Conservation (phyloP, 1,140 invertebrate species). For the Muscidifurax raptorellus region DNA sequence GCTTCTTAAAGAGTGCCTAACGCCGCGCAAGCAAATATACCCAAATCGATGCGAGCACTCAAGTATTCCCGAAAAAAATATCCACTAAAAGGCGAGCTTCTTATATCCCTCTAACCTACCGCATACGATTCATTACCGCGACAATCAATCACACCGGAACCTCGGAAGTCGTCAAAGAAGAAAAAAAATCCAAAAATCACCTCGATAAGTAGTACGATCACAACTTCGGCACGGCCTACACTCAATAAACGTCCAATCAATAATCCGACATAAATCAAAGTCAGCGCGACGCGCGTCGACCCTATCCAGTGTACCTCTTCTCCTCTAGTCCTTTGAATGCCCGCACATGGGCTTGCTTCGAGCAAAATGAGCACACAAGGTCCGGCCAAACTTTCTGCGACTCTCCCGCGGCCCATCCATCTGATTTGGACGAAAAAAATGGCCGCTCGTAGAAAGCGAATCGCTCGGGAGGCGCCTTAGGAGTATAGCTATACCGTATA, state of each 20-base stretch:
- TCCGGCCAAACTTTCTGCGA: background rate
- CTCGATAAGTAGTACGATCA: constrained; percentile 14
- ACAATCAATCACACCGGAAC: constrained; percentile 12
- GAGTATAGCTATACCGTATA: background rate
- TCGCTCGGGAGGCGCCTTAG: background rate
- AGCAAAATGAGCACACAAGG: background rate
- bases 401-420: background rate
- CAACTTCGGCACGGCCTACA: background rate
- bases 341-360: no score
- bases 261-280: constrained; percentile 43
- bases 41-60: constrained; percentile 12
- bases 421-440: background rate
- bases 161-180: background rate
- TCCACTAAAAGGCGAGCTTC: background rate
- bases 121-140: constrained; percentile 8
- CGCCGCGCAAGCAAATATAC: background rate
- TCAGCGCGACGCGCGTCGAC: background rate
- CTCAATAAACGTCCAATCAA: constrained; percentile 36
- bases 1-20: background rate
- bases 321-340: background rate
- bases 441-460: background rate
- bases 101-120: background rate
- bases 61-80: background rate
- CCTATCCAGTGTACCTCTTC: background rate
- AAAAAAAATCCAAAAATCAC: constrained; percentile 15